Evolutionary conservation across 2,797 vertebrate genomes (phyloP).

Genomic region (Peromyscus eremicus): DNA sequence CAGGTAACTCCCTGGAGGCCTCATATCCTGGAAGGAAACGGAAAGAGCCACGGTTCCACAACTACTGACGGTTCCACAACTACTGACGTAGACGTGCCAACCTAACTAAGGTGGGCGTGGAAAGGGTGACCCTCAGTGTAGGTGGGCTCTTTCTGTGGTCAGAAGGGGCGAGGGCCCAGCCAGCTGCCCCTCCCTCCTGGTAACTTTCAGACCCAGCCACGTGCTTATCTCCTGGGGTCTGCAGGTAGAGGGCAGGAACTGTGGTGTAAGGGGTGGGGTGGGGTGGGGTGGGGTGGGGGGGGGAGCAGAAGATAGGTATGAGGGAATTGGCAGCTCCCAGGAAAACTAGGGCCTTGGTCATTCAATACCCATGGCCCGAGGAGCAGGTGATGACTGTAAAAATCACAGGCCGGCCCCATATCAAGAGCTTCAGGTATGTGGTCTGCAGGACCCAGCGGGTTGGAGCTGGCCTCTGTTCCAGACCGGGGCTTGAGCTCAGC

Average conservation of each 20-base stretch:
- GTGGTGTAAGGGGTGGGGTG: background rate
- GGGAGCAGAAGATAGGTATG: background rate
- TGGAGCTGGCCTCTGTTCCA: background rate
- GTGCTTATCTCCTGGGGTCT: background rate
- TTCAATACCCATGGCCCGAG: background rate
- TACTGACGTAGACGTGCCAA: background rate
- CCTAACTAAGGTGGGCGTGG: background rate
- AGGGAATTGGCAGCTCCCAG: background rate
- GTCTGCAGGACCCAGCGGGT: background rate
- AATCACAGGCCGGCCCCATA: background rate
- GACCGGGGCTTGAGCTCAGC: background rate
- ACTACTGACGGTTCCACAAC: background rate
- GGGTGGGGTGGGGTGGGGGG: background rate
- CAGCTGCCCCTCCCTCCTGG: background rate
- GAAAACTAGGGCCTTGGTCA: background rate
- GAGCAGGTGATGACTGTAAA: background rate
- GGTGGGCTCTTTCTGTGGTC: slow-evolving; percentile 28
- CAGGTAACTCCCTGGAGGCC: background rate
- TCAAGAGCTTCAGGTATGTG: background rate
- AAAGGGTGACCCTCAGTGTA: background rate
- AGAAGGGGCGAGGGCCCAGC: background rate
- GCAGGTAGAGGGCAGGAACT: background rate
- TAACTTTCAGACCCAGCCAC: background rate
- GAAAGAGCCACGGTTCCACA: background rate
- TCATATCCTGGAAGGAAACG: background rate